Conservation (phyloP, 2,888 invertebrate species). For the Agrotis clavis region DNA sequence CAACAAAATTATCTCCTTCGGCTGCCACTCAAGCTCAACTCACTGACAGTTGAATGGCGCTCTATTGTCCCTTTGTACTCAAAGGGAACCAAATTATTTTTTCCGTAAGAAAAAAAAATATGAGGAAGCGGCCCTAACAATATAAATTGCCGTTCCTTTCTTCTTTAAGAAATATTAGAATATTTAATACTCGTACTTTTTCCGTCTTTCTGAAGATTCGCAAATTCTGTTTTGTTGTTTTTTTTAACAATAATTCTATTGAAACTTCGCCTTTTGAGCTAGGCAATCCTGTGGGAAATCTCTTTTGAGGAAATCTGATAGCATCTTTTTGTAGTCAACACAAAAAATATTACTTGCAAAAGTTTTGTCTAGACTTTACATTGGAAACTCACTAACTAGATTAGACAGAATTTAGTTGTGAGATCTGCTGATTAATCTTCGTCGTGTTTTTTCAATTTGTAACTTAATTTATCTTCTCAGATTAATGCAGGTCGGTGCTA, state of each 20-base stretch:
- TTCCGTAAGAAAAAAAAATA: conserved; percentile 45
- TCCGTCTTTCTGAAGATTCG: conserved; percentile 19
- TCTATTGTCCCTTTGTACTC: conserved; percentile 22
- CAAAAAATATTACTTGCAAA: background rate
- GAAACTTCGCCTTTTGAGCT: conserved; percentile 8
- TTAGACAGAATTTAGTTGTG: background rate
- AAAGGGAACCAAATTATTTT: conserved; percentile 25
- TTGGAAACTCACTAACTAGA: background rate
- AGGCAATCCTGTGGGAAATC: conserved; percentile 33
- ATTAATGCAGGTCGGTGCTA: no score
- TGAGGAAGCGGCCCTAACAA: conserved; percentile 34
- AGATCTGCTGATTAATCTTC: background rate
- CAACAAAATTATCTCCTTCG: background rate
- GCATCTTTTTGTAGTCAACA: background rate
- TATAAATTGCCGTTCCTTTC: conserved; percentile 49
- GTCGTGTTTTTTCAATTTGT: background rate
- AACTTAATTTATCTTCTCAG: no score
- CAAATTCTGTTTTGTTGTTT: conserved; percentile 24
- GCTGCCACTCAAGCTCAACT: background rate
- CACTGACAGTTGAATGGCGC: background rate
- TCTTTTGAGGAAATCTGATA: background rate
- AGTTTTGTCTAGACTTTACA: background rate
- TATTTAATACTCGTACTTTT: conserved; percentile 46
- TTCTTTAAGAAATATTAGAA: conserved; percentile 52
- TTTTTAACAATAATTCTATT: conserved; percentile 4